Evolutionary conservation across 1,140 invertebrate species (phyloP).

Genomic region (Papilio polyxenes): DNA sequence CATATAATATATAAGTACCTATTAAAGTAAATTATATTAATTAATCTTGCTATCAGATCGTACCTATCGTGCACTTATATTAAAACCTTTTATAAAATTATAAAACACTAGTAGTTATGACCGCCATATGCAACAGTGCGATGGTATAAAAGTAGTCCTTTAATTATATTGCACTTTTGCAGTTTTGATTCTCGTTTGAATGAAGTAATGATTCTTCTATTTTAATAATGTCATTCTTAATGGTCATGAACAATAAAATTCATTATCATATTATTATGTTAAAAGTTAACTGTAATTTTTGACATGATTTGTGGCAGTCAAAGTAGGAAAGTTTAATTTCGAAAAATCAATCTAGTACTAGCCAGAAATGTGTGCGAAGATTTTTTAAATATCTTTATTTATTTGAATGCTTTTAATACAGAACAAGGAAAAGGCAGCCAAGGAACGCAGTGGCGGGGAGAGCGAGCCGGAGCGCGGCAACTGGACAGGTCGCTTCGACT

Average conservation of each 20-base stretch:
- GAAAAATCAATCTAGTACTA: not conserved
- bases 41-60: not conserved
- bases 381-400: too few relatives aligned
- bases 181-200: too few relatives aligned
- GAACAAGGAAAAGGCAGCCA: slow-evolving; percentile 68
- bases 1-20: not conserved
- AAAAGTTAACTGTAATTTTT: not conserved
- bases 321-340: not conserved
- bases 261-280: too few relatives aligned
- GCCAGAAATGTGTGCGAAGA: not conserved
- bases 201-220: too few relatives aligned
- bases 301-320: not conserved
- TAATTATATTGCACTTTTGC: too few relatives aligned
- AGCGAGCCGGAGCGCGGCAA: slow-evolving; percentile 85
- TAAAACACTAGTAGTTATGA: not conserved
- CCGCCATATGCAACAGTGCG: not conserved
- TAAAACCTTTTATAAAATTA: not conserved
- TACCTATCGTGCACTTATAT: not conserved
- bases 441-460: slow-evolving; percentile 65
- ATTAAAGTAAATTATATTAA: not conserved
- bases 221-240: too few relatives aligned
- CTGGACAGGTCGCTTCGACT: slow-evolving; percentile 91
- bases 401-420: slow-evolving; percentile 42
- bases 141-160: not conserved
- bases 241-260: too few relatives aligned